phyloP scores from a whole-genome alignment of 2,113 vertebrate genomes.

The Ondatra zibethicus region DNA sequence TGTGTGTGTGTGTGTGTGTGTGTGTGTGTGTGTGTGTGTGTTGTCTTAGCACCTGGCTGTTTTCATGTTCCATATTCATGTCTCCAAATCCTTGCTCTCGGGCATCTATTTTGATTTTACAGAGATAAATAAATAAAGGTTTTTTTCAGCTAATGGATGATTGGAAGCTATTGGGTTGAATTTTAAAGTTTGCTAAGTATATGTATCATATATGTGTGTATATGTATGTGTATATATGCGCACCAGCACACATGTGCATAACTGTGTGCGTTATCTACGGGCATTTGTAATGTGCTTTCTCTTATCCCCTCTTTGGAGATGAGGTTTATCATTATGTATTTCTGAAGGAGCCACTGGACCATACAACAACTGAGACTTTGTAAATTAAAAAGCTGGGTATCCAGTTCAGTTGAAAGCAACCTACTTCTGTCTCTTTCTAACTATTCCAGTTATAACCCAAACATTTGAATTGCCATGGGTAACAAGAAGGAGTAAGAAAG shows the following conservation, averaged over 20 bases:
- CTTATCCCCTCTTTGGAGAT: background rate
- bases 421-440: background rate
- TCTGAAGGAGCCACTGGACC: background rate
- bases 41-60: background rate
- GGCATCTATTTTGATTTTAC: background rate
- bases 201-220: background rate
- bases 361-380: background rate
- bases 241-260: too few species aligned
- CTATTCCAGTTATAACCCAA: background rate
- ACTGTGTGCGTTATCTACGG: too few species aligned
- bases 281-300: background rate
- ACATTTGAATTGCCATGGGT: background rate
- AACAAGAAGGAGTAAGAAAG: background rate
- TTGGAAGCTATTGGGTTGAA: background rate
- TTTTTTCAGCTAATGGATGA: conserved; percentile 5
- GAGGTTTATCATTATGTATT: conserved; percentile 31
- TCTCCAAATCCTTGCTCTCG: background rate
- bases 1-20: background rate
- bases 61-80: background rate
- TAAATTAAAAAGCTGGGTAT: background rate
- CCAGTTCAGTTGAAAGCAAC: background rate
- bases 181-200: conserved; percentile 1
- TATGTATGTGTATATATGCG: background rate
- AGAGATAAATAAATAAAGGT: background rate
- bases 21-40: background rate